Base-by-base conservation (phyloP, 2,113 vertebrate genomes). In the Sapajus apella region DNA sequence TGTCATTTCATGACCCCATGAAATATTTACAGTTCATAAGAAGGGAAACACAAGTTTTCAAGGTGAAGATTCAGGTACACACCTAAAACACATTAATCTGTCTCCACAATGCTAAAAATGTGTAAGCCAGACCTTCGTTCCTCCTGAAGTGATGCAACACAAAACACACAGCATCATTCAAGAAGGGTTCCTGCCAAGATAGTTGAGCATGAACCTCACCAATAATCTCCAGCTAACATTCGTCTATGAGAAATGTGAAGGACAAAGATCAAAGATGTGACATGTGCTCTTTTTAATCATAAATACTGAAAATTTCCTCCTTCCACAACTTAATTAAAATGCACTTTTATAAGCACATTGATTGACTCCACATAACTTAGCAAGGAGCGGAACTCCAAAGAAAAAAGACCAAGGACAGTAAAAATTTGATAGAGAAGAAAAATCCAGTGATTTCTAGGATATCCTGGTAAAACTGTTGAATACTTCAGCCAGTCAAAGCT, bases 261-360 rank as follows among this genome's bases (percentile, higher is more conserved):
- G 52, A 8, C 10, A 52, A 56, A 72, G 72, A 25, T 95, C 87
- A 45, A 94, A 92, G 64, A 10, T 40, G 37, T 40, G 37, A 40
- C 37, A 40, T 40, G 37, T 40, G 37, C 23, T 20, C 4, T 72
- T n/a, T n/a, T 95, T 79, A 83, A 95, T 56, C 32, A 80, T 50
- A 10, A 85, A 90, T 61, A 23, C 73, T 52, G 77, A 95, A 81
- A 83, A 18, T 52, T 58, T 96, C 13, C 8, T 96, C 77, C 43
- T 73, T n/a, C 50, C 18, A 87, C 16, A 94, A 95, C 35, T 90
- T 90, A 94, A 82, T 86, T 88, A 96, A 72, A 88, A 75, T 89
- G 47, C 58, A 17, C 17, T 56, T 89, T 87, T 90, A 50, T 61
- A 83, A 93, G 50, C 27, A 70, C n/a, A 45, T 84, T 35, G 13